These are phyloP conservation scores for Corythaixoides concolor DNA, from an alignment of 2,113 vertebrate species.

Conservation along the genomic window DNA sequence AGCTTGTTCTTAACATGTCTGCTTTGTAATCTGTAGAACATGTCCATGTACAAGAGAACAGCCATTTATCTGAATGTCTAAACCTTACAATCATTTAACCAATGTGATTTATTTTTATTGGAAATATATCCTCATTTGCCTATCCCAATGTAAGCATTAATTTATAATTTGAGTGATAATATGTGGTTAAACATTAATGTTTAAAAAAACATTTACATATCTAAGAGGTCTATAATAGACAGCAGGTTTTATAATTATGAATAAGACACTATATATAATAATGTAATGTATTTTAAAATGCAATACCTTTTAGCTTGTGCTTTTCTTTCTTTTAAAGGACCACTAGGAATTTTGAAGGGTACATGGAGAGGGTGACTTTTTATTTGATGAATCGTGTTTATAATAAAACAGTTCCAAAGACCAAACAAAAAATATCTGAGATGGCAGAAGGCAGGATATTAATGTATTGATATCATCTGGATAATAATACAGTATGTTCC, in stretches of 20 bases:
- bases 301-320: not conserved
- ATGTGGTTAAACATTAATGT: not conserved
- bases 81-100: not conserved
- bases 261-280: not conserved
- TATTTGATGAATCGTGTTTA: constrained; percentile 22
- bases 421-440: constrained; percentile 26
- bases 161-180: not conserved
- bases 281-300: not conserved
- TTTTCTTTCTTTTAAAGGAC: constrained; percentile 10
- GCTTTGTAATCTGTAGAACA: not conserved
- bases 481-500: constrained; percentile 39
- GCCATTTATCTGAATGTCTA: not conserved
- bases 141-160: not conserved
- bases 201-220: not conserved
- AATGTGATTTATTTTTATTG: not conserved
- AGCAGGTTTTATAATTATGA: not conserved
- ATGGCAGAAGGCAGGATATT: constrained; percentile 60
- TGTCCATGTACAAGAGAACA: not conserved
- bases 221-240: not conserved
- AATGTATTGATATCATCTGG: constrained; percentile 53
- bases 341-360: not conserved
- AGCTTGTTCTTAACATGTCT: not conserved
- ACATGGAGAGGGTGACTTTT: not conserved
- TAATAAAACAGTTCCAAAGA: constrained; percentile 22
- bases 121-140: not conserved